Evolutionary conservation across 2,888 invertebrate genomes (phyloP).

Genomic region (Cheilosia urbana): DNA sequence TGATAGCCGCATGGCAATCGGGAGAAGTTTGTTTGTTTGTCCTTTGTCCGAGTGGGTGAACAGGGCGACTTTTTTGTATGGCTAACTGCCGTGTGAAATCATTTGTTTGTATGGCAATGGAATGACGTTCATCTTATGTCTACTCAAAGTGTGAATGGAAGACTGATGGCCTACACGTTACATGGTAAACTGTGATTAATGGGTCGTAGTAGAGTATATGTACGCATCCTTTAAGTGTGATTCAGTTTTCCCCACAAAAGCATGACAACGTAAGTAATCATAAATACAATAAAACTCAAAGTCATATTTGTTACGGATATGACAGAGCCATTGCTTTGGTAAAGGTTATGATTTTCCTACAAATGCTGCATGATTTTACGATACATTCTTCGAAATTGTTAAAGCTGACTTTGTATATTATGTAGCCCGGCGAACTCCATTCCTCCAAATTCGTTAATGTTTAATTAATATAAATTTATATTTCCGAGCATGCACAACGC

Average conservation of each 20-base stretch:
- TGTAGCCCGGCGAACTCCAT: too few relatives aligned
- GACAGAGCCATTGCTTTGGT: too few relatives aligned
- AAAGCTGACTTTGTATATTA: too few relatives aligned
- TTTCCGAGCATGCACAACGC: too few relatives aligned
- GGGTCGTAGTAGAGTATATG: constrained; percentile 11
- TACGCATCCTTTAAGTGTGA: constrained; percentile 23
- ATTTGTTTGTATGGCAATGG: background rate
- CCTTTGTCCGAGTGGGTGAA: constrained; percentile 9
- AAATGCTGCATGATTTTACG: too few relatives aligned
- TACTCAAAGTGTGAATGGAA: constrained; percentile 12
- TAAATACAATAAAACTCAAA: too few relatives aligned
- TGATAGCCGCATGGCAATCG: constrained; percentile 18
- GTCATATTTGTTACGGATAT: too few relatives aligned
- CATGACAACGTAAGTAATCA: too few relatives aligned
- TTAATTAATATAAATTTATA: too few relatives aligned
- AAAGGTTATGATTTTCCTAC: too few relatives aligned
- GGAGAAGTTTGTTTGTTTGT: constrained; percentile 5
- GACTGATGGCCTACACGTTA: constrained; percentile 20
- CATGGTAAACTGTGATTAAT: constrained; percentile 46
- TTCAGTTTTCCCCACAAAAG: background rate
- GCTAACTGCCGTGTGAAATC: constrained; percentile 1
- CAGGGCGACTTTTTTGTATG: constrained; percentile 10
- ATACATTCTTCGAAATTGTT: too few relatives aligned
- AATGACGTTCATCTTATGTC: background rate
- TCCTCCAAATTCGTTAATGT: too few relatives aligned